Base-by-base conservation (phyloP, 2,113 vertebrate genomes). In the Hiodon tergisus region DNA sequence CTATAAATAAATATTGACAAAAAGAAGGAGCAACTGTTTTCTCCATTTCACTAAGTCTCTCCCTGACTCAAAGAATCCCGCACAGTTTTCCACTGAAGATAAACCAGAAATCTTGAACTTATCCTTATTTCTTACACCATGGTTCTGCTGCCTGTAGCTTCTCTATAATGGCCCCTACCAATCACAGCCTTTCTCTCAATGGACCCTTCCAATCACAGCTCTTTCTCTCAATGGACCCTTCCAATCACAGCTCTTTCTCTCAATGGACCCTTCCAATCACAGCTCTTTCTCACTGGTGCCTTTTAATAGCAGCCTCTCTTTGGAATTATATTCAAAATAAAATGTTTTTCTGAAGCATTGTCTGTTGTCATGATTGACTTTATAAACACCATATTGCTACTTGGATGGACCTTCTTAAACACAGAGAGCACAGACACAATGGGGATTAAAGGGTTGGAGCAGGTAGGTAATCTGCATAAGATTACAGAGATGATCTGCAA, bases 311-410 rank as follows among this genome's bases (percentile, higher is more conserved):
- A 31, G 31, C 31, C 31, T 31, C 31, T 31, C 31, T 31, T 0
- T 31, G 31, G 31, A 68, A 75, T 8, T 8, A 47, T 72, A 17
- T 68, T 75, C 73, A 2, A 75, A 75, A 75, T 75, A 75, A 75
- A 75, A 68, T 54, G 46, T 73, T 73, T 75, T 75, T 75, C 73
- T 66, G 73, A 67, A 75, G 31, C 57, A n/a, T 59, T 67, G 54
- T 66, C 14, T 75, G 66, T 75, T 69, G 51, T 69, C 1, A 46
- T 47, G 1, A 6, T 4, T 31, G 14, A 70, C 52, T 53, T 46
- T 6, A 6, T 54, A 46, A 46, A 52, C 3, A 14, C 13, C 54
- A 16, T 31, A 55, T 13, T 51, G 66, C 46, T 31, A 31, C 31
- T 31, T 31, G 31, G 31, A 31, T 8, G 55, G 2, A 11, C 6